Evolutionary conservation across 2,888 invertebrate species (phyloP).

Genomic region (Phytoseiulus persimilis): DNA sequence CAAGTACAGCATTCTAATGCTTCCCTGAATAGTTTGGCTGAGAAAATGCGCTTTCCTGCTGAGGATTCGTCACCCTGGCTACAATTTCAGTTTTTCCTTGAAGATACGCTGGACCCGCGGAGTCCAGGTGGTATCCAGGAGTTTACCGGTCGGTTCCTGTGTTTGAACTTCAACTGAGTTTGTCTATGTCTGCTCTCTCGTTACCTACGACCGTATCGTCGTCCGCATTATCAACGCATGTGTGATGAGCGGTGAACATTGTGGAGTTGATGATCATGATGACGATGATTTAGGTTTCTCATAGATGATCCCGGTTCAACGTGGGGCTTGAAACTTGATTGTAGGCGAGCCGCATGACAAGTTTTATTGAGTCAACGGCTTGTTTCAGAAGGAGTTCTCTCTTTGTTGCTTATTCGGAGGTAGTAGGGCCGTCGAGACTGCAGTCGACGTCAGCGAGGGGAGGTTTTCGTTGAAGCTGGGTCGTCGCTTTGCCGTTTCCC

Average conservation of each 20-base stretch:
- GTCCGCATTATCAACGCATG: not conserved
- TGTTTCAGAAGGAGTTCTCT: not conserved
- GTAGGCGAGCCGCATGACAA: not conserved
- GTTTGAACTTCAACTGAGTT: no score
- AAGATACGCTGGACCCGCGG: not conserved
- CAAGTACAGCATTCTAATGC: not conserved
- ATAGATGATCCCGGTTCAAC: not conserved
- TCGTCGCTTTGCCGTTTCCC: slow-evolving; percentile 37
- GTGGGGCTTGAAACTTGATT: not conserved
- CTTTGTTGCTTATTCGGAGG: not conserved
- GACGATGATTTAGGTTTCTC: not conserved
- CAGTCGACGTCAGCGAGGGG: slow-evolving; percentile 37
- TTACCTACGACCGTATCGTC: not conserved
- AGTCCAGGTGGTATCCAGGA: not conserved
- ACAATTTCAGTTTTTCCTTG: not conserved
- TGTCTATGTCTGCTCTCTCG: no score
- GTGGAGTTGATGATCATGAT: not conserved
- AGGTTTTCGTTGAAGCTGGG: slow-evolving; percentile 25
- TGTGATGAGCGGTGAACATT: not conserved
- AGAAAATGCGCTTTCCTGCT: slow-evolving; percentile 5
- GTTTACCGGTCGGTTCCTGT: not conserved
- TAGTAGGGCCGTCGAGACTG: slow-evolving; percentile 38
- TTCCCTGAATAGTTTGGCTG: not conserved
- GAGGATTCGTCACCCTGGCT: not conserved
- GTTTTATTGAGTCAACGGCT: not conserved